Conservation (phyloP, 2,113 vertebrate species). For the Sylvilagus bachmani region DNA sequence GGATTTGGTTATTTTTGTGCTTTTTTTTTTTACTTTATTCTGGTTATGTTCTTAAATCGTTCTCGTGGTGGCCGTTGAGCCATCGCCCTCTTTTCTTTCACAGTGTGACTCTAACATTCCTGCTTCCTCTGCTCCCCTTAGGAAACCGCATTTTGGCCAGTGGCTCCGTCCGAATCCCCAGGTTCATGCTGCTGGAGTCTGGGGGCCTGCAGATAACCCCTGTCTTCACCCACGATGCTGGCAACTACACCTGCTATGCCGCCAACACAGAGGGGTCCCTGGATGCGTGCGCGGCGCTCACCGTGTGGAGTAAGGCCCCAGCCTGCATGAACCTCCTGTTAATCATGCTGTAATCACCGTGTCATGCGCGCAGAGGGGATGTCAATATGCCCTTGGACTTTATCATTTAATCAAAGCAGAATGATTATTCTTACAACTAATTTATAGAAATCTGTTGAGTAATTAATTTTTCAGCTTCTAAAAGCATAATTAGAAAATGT, state of each 20-base stretch:
- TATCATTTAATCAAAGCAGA: conserved; percentile 69
- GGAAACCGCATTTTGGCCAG: conserved; percentile 94
- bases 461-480: conserved; percentile 56
- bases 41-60: not conserved
- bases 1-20: fast-evolving
- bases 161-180: conserved; percentile 93
- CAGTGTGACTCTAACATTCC: not conserved
- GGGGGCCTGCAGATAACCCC: conserved; percentile 94
- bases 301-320: conserved; percentile 95
- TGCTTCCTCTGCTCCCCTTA: conserved; percentile 80
- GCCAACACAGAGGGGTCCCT: conserved; percentile 92
- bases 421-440: conserved; percentile 64
- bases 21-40: too few species aligned
- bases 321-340: conserved; percentile 66
- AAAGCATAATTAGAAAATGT: conserved; percentile 52
- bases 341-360: conserved; percentile 62
- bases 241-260: conserved; percentile 94
- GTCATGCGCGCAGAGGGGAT: conserved; percentile 70
- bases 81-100: not conserved
- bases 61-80: not conserved
- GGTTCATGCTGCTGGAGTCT: conserved; percentile 94
- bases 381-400: conserved; percentile 75
- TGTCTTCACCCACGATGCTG: conserved; percentile 92
- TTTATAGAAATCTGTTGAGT: conserved; percentile 79
- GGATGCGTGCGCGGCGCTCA: conserved; percentile 91